Base-by-base conservation (phyloP, 2,888 invertebrate genomes). In the Digitonthophagus gazella region DNA sequence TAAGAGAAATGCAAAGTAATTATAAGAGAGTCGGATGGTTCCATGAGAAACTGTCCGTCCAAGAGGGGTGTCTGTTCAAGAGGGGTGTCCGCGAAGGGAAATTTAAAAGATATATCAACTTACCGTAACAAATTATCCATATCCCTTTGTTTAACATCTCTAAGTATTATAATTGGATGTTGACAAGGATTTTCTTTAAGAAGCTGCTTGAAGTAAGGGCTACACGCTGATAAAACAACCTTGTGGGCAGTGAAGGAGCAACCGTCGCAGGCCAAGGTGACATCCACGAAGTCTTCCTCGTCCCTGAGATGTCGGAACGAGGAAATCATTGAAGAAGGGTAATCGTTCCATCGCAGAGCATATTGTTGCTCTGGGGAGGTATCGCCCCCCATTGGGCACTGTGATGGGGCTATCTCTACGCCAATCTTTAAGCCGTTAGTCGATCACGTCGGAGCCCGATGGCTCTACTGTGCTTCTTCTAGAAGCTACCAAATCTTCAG, bases 271-370 rank as follows among this genome's bases (percentile, higher is more conserved):
- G 96, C 96, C 77, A 96, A 87, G 69, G 96, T 96, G 78, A 95
- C 95, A 83, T 96, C 96, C 71, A 95, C 94, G 84, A 96, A 95
- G 85, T 95, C 95, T 85, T 95, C 95, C 83, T 93, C 93, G 82
- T 95, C 95, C 72, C 93, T 87, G 78, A 96, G 86, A 82, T 94
- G 91, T 76, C 95, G 89, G 86, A 96, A 96, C 75, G 95, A 94
- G 75, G 91, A 93, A 78, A 95, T 88, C 84, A 96, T 94, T 80
- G 93, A 95, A 75, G 93, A 91, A 84, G 95, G 95, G 86, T 95
- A 96, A 85, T 96, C 95, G 84, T 96, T 96, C 96, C 96, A 96
- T 80, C 95, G 91, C 84, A 96, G 89, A 83, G 95, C 93, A 85
- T 95, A 96, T 84, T 95, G 95, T 86, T 95, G 94, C 86, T 91